A percentile compares a stretch with the other conserved stretches of the same genome.
Conservation (phyloP, 2,888 invertebrate species). For the Melinopterus prodromus region DNA sequence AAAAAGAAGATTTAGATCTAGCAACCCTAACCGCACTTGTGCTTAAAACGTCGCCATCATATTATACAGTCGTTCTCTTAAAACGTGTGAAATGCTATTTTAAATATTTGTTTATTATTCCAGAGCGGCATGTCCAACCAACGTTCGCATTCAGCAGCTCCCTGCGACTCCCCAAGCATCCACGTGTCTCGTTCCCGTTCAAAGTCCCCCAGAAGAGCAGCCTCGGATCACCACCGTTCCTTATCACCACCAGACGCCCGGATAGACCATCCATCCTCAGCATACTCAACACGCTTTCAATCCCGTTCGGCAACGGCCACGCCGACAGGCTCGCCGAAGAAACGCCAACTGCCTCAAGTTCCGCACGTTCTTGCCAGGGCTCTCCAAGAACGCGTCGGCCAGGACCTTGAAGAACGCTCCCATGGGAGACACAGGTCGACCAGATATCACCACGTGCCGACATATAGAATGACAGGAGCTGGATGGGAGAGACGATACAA, state of each 20-base stretch:
- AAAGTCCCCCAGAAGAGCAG: conserved; percentile 77
- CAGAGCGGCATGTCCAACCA: conserved; percentile 65
- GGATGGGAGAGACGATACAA: conserved; percentile 87
- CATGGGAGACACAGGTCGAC: conserved; percentile 49
- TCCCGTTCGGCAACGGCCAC: conserved; percentile 91
- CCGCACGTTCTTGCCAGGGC: conserved; percentile 74
- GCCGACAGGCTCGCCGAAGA: conserved; percentile 94
- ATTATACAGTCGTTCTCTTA: too few relatives aligned
- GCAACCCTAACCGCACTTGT: too few relatives aligned
- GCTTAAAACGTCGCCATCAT: too few relatives aligned
- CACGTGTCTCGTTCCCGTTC: conserved; percentile 72
- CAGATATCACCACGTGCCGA: conserved; percentile 75
- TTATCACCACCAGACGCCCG: conserved; percentile 80
- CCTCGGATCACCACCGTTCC: conserved; percentile 75
- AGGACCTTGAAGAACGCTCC: conserved; percentile 80
- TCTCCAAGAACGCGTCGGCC: conserved; percentile 75
- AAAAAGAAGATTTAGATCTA: too few relatives aligned
- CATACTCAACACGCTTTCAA: conserved; percentile 73
- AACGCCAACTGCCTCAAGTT: conserved; percentile 95
- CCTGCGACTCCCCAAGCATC: conserved; percentile 69
- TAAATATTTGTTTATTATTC: conserved; percentile 33
- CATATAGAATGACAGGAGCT: conserved; percentile 79
- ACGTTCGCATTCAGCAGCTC: conserved; percentile 88
- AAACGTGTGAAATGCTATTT: not conserved
- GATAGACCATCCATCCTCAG: conserved; percentile 52